Percentiles rank a stretch among this genome's conserved stretches.
Evolutionary conservation across 2,113 vertebrate genomes (phyloP).

Genomic region (Myrmecobius fasciatus): DNA sequence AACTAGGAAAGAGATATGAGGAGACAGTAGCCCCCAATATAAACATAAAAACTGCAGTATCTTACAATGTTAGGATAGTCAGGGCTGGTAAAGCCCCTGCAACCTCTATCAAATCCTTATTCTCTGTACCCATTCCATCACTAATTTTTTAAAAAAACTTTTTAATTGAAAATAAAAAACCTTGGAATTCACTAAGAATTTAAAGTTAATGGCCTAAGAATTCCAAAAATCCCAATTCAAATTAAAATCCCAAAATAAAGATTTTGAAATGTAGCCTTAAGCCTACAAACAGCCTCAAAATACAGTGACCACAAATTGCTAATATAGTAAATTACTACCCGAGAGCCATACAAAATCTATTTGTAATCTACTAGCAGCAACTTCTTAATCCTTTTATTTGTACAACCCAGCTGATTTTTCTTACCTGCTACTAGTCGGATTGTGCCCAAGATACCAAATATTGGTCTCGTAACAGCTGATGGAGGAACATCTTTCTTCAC

Average conservation of each 20-base stretch:
- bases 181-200: slow-evolving; percentile 35
- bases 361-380: background rate
- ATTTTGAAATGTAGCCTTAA: slow-evolving; percentile 25
- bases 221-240: slow-evolving; percentile 44
- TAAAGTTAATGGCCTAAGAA: background rate
- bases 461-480: slow-evolving; percentile 91
- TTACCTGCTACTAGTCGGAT: slow-evolving; percentile 95
- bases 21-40: no score
- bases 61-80: background rate
- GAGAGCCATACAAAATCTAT: background rate
- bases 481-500: slow-evolving; percentile 94
- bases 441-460: slow-evolving; percentile 96
- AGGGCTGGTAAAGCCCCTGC: background rate
- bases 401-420: slow-evolving; percentile 46
- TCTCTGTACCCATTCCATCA: background rate
- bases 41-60: background rate
- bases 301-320: slow-evolving; percentile 23
- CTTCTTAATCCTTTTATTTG: background rate
- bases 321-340: background rate
- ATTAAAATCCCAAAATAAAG: slow-evolving; percentile 38
- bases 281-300: background rate
- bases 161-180: background rate
- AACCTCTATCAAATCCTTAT: background rate
- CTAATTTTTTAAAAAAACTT: background rate
- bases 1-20: background rate